Evolutionary conservation across 2,888 invertebrate species (phyloP), one percentile per base, ranked within the genome.

Genomic region (Trichacis sp.): DNA sequence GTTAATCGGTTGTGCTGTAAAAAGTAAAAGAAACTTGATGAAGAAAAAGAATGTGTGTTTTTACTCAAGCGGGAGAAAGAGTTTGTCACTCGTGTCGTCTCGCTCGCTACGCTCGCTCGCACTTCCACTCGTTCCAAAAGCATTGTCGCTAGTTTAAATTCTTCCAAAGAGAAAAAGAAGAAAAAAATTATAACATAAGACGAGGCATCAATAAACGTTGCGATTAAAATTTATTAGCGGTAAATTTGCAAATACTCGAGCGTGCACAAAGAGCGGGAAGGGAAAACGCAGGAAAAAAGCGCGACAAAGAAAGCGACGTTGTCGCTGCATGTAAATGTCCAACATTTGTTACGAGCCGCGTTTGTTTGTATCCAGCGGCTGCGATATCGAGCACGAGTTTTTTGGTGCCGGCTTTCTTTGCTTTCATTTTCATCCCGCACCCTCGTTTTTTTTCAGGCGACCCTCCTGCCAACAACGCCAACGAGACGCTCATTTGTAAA

Each of bases 291-390:
- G 50, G 51, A 50, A 64, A 49, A 53, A 61, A 51, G 38, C 38
- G 45, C 29, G 48, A 52, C 50, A 53, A 63, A 67, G 51, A 54
- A 53, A 8, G 50, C 9, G 42, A 55, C 75, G 72, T 73, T 68
- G 74, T 75, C 73, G 75, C 78, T 78, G 79, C 80, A 82, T 82
- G 81, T 80, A 79, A 82, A 82, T 82, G 81, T 79, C 80, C 76
- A 72, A 79, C 80, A 81, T 82, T 82, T 82, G 80, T 82, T 78
- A 80, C 77, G 80, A 81, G 75, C 78, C 73, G 69, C 74, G 77
- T 78, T 80, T 81, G 78, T 80, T 81, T 77, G 77, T 78, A 76
- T 74, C 70, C 69, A 70, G 47, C 58, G 62, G 68, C 56, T 36
- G 45, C 29, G 49, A 40, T 56, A 56, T 57, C 54, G 54, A 56